Evolutionary conservation across 1,140 invertebrate species (phyloP).

Genomic region (Dreissena polymorpha): DNA sequence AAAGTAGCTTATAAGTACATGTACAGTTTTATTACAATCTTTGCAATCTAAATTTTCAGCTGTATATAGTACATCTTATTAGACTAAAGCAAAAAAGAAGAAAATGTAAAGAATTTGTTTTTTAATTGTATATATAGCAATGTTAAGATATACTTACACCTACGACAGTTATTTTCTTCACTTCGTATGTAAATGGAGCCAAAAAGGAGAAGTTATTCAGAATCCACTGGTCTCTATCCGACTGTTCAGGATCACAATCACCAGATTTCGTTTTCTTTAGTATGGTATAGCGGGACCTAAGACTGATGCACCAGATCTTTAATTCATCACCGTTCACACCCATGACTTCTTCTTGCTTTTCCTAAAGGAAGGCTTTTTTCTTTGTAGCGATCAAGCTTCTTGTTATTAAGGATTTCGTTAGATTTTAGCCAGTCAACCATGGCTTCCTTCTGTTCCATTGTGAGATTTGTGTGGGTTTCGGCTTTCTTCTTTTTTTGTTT

Average conservation of each 20-base stretch:
- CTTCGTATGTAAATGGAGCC: conserved; percentile 14
- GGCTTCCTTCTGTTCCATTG: neutral
- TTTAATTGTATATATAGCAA: neutral
- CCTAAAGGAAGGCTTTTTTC: conserved; percentile 7
- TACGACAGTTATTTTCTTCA: conserved; percentile 20
- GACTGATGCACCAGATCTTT: conserved; percentile 13
- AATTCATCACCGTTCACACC: conserved; percentile 3
- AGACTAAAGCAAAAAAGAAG: neutral
- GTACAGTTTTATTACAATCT: neutral
- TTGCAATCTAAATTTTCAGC: neutral
- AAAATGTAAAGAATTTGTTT: neutral
- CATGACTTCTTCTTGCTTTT: conserved; percentile 22
- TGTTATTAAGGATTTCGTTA: conserved; percentile 20
- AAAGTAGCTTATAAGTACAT: neutral
- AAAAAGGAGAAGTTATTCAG: conserved; percentile 23
- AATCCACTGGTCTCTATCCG: conserved; percentile 14
- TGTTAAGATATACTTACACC: neutral
- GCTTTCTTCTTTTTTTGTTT: neutral
- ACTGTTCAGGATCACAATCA: conserved; percentile 12
- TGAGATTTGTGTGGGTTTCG: neutral
- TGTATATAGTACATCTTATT: neutral
- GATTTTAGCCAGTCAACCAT: neutral
- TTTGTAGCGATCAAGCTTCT: conserved; percentile 14
- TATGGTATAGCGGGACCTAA: conserved; percentile 6
- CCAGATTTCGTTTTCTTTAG: conserved; percentile 25